phyloP scores from a whole-genome alignment of 1,140 invertebrate genomes.

The Lasioglossum albipes region DNA sequence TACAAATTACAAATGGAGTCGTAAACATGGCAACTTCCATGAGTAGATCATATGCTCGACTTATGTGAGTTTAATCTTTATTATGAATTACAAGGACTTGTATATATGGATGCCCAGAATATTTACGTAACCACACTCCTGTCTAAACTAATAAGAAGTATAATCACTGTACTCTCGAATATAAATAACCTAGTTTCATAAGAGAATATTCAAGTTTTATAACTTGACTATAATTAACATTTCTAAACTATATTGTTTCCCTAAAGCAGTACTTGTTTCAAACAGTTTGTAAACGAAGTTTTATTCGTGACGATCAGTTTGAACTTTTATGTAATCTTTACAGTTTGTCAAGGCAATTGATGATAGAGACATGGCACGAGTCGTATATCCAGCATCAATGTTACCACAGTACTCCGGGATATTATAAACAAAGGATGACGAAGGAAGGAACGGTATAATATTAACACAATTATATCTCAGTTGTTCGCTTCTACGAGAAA shows the following conservation, averaged over 20 bases:
- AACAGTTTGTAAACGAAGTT: neutral
- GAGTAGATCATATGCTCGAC: neutral
- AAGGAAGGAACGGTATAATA: constrained; percentile 34
- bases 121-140: neutral
- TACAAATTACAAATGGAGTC: neutral
- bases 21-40: constrained; percentile 41
- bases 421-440: constrained; percentile 50
- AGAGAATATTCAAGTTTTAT: neutral
- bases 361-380: constrained; percentile 8
- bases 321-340: neutral
- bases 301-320: neutral
- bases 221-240: no score
- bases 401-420: constrained; percentile 62
- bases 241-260: no score
- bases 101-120: neutral
- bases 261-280: neutral
- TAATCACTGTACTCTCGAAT: neutral
- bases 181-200: constrained; percentile 34
- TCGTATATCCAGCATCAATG: constrained; percentile 51
- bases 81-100: neutral
- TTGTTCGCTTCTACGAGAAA: constrained; percentile 18
- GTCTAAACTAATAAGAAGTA: neutral
- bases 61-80: constrained; percentile 28
- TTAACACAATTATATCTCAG: neutral
- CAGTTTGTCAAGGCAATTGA: constrained; percentile 40